Base-by-base conservation (phyloP, 2,113 vertebrate species). In the Bubo scandiacus region DNA sequence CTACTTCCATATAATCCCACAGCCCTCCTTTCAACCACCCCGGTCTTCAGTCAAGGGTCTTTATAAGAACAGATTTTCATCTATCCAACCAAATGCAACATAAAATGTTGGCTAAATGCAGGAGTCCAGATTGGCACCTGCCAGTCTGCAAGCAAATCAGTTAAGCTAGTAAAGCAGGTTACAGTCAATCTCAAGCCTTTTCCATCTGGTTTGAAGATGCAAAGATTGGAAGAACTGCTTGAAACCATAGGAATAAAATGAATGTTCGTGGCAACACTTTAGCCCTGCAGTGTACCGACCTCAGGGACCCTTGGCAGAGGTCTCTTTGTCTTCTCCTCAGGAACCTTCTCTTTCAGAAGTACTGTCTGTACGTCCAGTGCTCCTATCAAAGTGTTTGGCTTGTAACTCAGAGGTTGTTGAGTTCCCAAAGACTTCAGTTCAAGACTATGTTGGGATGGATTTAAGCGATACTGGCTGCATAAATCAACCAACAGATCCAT, bases 401-500 rank as follows among this genome's bases (percentile, higher is more conserved):
- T 99, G 96, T 99, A 99, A 95, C 96, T 98, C 97, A 99, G 85
- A 72, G 98, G 97, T 87, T 98, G 98, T 16, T 98, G 97, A 68
- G 98, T 96, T 79, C 98, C 98, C 0, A 97, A 94, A 43, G 99
- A 98, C 81, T 98, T 96, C 93, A 99, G 97, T 94, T 99, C 99
- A 95, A 99, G 98, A 58, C 98, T 98, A 63, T 99, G 98, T 67
- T 99, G 98, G 30, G 99, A 98, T 30, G 99, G 99, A 93, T 99
- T 99, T 91, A 99, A 98, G 95, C 94, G 99, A 96, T 99, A 98
- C 68, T 98, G 98, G 95, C 99, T 98, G 93, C 99, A 99, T 71
- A 99, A 97, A 51, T 99, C 99, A n/a, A 99, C 99, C 97, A 99
- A 96, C 1, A 99, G 95, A 97, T 99, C 99, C 99, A 99, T 99